Evolutionary conservation across 1,140 invertebrate species (phyloP).

Genomic region (Scaptomyza graminum): DNA sequence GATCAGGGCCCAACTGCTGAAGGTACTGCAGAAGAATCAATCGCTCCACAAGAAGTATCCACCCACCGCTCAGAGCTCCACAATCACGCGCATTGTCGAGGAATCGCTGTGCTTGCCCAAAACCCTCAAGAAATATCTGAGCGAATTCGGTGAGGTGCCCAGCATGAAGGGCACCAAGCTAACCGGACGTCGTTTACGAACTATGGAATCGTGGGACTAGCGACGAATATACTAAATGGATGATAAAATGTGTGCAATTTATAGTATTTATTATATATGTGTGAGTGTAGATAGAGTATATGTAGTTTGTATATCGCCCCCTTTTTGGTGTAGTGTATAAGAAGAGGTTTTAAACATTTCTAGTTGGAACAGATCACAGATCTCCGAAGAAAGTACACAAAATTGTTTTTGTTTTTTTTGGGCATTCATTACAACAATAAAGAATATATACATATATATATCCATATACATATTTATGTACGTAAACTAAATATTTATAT

Average conservation of each 20-base stretch:
- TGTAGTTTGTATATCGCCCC: constrained; percentile 45
- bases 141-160: constrained; percentile 66
- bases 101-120: constrained; percentile 60
- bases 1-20: constrained; percentile 56
- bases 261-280: constrained; percentile 55
- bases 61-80: constrained; percentile 56
- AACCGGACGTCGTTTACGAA: constrained; percentile 13
- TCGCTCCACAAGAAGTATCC: constrained; percentile 53
- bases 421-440: constrained; percentile 7
- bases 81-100: constrained; percentile 59
- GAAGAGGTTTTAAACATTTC: constrained; percentile 17
- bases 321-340: constrained; percentile 18
- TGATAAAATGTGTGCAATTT: constrained; percentile 30
- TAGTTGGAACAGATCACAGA: constrained; percentile 13
- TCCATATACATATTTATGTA: constrained; percentile 15
- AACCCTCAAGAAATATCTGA: constrained; percentile 64
- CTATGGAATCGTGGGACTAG: constrained; percentile 58
- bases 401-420: neutral
- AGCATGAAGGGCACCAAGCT: constrained; percentile 24
- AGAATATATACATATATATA: neutral
- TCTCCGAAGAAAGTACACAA: constrained; percentile 1
- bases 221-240: neutral
- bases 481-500: constrained; percentile 1
- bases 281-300: constrained; percentile 38
- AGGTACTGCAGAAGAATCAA: constrained; percentile 30